A percentile compares a stretch with the other conserved stretches of the same genome.
Conservation (phyloP, 2,113 vertebrate genomes). For the Microcebus griseorufus region DNA sequence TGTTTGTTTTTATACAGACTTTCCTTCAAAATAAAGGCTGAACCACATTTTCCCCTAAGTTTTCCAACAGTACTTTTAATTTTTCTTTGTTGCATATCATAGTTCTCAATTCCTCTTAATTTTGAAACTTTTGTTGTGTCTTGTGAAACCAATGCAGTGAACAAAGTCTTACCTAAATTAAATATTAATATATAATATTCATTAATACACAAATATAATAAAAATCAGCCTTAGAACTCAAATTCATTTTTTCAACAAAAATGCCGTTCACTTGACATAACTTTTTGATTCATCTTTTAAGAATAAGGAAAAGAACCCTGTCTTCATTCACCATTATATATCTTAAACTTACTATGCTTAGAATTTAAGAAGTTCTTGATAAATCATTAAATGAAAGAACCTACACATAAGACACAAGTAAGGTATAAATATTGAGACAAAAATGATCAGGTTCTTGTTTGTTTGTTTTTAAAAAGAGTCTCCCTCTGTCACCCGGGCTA, state of each 20-base stretch:
- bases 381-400: not conserved
- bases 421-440: not conserved
- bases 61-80: slow-evolving; percentile 25
- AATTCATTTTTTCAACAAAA: not conserved
- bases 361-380: slow-evolving; percentile 3
- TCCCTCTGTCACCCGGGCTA: no score
- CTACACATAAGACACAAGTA: not conserved
- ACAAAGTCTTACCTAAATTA: not conserved
- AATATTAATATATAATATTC: not conserved
- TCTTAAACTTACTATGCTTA: not conserved
- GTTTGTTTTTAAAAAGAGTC: no score
- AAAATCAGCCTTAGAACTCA: slow-evolving; percentile 49
- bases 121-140: not conserved
- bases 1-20: slow-evolving; percentile 51
- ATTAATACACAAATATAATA: not conserved
- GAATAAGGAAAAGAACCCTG: not conserved
- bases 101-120: not conserved
- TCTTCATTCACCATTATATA: not conserved
- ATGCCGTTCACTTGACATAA: not conserved
- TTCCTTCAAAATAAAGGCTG: slow-evolving; percentile 66
- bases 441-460: not conserved
- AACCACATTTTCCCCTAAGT: slow-evolving; percentile 34
- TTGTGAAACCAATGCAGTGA: not conserved
- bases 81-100: slow-evolving; percentile 5
- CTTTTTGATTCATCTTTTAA: slow-evolving; percentile 17